These are phyloP conservation scores for Drosophila lini DNA, from an alignment of 1,140 invertebrate species.

Conservation along the genomic window DNA sequence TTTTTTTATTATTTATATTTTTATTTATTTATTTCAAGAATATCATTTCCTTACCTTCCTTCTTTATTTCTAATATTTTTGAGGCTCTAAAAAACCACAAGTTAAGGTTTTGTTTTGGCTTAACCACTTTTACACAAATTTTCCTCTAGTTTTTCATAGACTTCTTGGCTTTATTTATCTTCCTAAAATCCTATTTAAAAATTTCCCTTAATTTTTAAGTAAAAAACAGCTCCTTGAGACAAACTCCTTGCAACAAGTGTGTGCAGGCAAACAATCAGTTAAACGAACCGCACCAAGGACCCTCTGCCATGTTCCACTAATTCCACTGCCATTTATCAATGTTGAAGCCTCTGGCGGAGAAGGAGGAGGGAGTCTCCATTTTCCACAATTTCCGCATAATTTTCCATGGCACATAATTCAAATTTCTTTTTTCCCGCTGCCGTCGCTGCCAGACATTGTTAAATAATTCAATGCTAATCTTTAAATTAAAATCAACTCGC, in stretches of 20 bases:
- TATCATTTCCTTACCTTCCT: no score
- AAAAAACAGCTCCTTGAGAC: slow-evolving; percentile 3
- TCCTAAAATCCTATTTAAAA: no score
- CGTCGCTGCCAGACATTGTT: slow-evolving; percentile 35
- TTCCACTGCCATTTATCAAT: slow-evolving; percentile 68
- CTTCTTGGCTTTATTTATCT: not conserved
- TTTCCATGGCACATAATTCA: slow-evolving; percentile 75
- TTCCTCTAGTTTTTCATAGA: not conserved
- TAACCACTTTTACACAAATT: not conserved
- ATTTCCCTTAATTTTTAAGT: no score
- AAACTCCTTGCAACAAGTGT: slow-evolving; percentile 53
- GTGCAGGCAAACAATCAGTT: slow-evolving; percentile 20
- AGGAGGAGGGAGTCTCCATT: not conserved
- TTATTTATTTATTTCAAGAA: no score
- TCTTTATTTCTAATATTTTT: accelerated
- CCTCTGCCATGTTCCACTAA: slow-evolving; percentile 54
- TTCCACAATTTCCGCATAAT: slow-evolving; percentile 50
- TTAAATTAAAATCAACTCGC: slow-evolving; percentile 79
- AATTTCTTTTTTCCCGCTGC: slow-evolving; percentile 52
- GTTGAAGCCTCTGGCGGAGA: not conserved
- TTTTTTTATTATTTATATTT: no score
- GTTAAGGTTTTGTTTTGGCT: no score
- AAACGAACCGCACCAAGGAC: slow-evolving; percentile 31
- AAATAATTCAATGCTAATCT: slow-evolving; percentile 81
- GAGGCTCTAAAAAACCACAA: no score